Evolutionary conservation across 2,797 vertebrate genomes (phyloP).

Genomic region (Anomalospiza imberbis): DNA sequence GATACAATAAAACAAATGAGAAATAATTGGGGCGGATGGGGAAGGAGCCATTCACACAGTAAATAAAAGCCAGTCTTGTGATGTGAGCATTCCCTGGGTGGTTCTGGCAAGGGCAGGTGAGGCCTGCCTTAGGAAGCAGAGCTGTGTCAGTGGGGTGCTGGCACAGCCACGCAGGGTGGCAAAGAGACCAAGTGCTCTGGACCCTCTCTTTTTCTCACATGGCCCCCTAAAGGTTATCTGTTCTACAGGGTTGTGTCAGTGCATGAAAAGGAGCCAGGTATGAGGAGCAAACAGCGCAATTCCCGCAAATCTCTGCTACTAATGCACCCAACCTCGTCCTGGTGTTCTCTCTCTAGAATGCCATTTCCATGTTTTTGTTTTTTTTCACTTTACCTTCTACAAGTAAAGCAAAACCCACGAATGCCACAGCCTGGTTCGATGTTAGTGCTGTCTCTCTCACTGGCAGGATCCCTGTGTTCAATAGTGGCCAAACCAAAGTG

Average conservation of each 20-base stretch:
- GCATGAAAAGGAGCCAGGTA: background rate
- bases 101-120: background rate
- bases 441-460: background rate
- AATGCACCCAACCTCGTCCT: background rate
- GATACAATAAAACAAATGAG: background rate
- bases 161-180: fast-evolving
- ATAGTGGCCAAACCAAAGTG: background rate
- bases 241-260: background rate
- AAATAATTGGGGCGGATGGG: background rate
- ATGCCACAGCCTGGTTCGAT: background rate
- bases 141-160: background rate
- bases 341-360: background rate
- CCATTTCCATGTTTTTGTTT: background rate
- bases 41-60: background rate
- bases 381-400: background rate
- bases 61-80: background rate
- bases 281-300: background rate
- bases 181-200: background rate
- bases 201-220: background rate
- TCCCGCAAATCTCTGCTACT: conserved; percentile 42
- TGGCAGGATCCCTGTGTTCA: fast-evolving
- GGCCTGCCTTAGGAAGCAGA: background rate
- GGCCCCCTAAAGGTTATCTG: background rate
- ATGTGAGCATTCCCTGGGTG: background rate
- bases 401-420: background rate